Evolutionary conservation across 1,140 invertebrate genomes (phyloP).

Genomic region (Pseudomyrmex cubaensis): DNA sequence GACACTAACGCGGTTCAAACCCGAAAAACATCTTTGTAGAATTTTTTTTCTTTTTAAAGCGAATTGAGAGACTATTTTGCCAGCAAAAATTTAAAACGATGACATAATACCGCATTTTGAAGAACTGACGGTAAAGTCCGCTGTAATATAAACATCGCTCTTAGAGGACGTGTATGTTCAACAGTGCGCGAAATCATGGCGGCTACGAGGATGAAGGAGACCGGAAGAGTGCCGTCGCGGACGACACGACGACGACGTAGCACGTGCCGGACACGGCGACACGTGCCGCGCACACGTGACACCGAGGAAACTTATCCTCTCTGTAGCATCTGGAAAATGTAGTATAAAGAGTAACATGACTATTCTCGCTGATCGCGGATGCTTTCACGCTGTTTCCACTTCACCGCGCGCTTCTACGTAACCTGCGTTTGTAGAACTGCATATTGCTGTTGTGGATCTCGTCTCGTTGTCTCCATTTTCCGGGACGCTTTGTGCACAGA

Average conservation of each 20-base stretch:
- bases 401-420: background rate
- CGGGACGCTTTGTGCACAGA: background rate
- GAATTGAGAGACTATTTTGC: background rate
- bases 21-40: too few species aligned
- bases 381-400: constrained; percentile 34
- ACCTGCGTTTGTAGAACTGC: constrained; percentile 14
- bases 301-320: constrained; percentile 58
- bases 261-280: constrained; percentile 70
- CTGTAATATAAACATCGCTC: constrained; percentile 5
- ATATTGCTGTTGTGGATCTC: background rate
- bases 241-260: constrained; percentile 34
- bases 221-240: constrained; percentile 48
- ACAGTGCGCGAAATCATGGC: constrained; percentile 66
- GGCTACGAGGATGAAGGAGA: constrained; percentile 11
- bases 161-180: constrained; percentile 37
- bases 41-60: too few species aligned
- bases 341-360: constrained; percentile 41
- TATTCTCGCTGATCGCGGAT: constrained; percentile 26
- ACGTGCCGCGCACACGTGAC: constrained; percentile 75
- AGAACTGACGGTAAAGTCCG: constrained; percentile 1
- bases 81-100: background rate
- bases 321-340: constrained; percentile 69
- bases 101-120: background rate
- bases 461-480: background rate
- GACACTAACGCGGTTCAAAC: too few species aligned